A percentile compares a stretch with the other conserved stretches of the same genome.
Conservation (phyloP, 2,888 invertebrate species). For the Phalera bucephala region DNA sequence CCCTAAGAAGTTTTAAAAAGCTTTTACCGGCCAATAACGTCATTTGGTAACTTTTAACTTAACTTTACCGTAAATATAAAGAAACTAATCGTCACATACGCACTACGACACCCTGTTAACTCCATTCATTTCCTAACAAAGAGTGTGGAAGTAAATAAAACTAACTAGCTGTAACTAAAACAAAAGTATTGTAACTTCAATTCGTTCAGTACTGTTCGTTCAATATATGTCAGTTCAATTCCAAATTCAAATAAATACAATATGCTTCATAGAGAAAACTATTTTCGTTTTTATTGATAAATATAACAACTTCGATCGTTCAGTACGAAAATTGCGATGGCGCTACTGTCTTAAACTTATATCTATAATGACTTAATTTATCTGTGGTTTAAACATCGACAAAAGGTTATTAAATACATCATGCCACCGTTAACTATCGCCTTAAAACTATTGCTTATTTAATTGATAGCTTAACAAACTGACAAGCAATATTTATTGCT, state of each 20-base stretch:
- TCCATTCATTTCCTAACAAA: slow-evolving; percentile 36
- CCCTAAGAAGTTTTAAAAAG: too few relatives aligned
- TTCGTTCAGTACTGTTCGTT: slow-evolving; percentile 5
- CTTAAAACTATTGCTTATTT: too few relatives aligned
- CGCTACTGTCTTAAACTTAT: too few relatives aligned
- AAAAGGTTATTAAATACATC: too few relatives aligned
- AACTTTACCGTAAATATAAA: slow-evolving; percentile 8
- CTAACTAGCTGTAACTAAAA: slow-evolving; percentile 27
- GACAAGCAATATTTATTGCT: too few relatives aligned
- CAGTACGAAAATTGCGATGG: not conserved
- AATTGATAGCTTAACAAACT: too few relatives aligned
- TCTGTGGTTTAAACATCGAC: too few relatives aligned
- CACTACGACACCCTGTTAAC: slow-evolving; percentile 59
- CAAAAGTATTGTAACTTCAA: not conserved
- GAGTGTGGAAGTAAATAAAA: slow-evolving; percentile 15
- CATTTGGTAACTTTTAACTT: slow-evolving; percentile 2
- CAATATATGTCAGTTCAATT: slow-evolving; percentile 5
- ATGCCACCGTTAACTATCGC: too few relatives aligned
- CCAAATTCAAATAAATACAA: not conserved
- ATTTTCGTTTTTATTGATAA: not conserved
- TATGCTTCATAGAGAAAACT: not conserved
- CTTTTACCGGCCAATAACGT: too few relatives aligned
- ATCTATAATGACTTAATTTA: too few relatives aligned
- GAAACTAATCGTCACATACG: slow-evolving; percentile 26
- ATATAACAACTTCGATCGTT: not conserved